Base-by-base conservation (phyloP, 2,888 invertebrate species). In the Nemotelus nigrinus region DNA sequence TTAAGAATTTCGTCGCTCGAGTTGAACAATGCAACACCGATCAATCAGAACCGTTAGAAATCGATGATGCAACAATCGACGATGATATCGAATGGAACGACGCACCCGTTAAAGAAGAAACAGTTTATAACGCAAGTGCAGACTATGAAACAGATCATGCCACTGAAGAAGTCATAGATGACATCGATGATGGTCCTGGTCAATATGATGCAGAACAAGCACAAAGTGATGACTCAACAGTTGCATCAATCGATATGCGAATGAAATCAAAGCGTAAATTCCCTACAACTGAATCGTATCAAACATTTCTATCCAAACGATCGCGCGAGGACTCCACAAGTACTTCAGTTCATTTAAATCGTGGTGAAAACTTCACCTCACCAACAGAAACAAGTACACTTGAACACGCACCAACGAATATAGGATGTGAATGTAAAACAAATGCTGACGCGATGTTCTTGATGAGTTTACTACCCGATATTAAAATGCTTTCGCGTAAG, bases 371-470 rank as follows among this genome's bases (percentile, higher is more conserved):
- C n/a, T 0, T 0, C 3, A 25, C 44, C 3, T n/a, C 25, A 50
- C 1, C 67, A 7, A 47, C 6, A 3, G 50, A 67, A 67, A 45
- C 48, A 43, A 50, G n/a, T 10, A 3, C 3, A 48, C 3, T 25
- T 6, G 50, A 67, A 48, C 7, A 4, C 6, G 3, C 50, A 67
- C 2, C n/a, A 3, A 10, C 58, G 58, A 47, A 45, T 39, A 50
- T 41, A 39, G 43, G 41, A 6, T 86, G 86, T 78, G 85, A 84
- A 76, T 87, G 87, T 79, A 86, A 86, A 80, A 84, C 84, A n/a
- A 86, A 87, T 81, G 84, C 86, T n/a, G 87, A 86, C 82, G 86
- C 86, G 78, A 86, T 86, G 86, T 86, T 86, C 67, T 82, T 87
- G 4, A 85, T 86, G 85, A 86, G 86, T 77, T 82, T 86, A 2